These are phyloP conservation scores for Octopus sinensis DNA, from an alignment of 1,140 invertebrate genomes.

Conservation along the genomic window DNA sequence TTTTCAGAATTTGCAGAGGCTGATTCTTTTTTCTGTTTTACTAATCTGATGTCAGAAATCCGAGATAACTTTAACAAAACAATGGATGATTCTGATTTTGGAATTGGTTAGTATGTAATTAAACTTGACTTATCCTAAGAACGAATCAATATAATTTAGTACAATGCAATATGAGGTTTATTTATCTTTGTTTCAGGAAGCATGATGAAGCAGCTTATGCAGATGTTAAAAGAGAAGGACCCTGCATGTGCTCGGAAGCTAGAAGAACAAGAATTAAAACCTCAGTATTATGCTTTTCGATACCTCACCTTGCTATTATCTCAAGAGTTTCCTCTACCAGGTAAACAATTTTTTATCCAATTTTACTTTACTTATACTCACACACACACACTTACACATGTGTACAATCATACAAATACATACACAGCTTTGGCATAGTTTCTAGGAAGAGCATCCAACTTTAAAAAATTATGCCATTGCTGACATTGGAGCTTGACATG, in stretches of 20 bases:
- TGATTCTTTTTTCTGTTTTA: conserved; percentile 97
- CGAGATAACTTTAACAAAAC: conserved; percentile 93
- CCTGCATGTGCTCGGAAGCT: conserved; percentile 73
- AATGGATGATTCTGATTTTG: conserved; percentile 81
- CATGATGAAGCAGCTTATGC: conserved; percentile 66
- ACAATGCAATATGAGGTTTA: neutral
- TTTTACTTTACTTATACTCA: neutral
- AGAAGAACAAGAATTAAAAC: conserved; percentile 78
- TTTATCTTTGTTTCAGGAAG: conserved; percentile 36
- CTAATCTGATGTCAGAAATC: conserved; percentile 94
- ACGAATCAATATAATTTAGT: neutral
- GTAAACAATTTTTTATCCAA: conserved; percentile 27
- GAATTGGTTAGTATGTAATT: conserved; percentile 54
- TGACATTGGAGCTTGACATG: too few relatives aligned
- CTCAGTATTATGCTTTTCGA: conserved; percentile 94
- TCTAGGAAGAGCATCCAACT: too few relatives aligned
- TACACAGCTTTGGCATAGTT: too few relatives aligned
- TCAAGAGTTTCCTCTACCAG: conserved; percentile 93
- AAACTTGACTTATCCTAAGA: neutral
- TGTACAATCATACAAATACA: too few relatives aligned
- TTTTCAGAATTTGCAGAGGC: conserved; percentile 87
- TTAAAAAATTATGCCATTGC: too few relatives aligned
- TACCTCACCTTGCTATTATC: conserved; percentile 95
- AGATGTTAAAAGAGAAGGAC: conserved; percentile 76
- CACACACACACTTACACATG: too few relatives aligned